Percentiles rank a stretch among this genome's conserved stretches.
Conservation (phyloP, 2,113 vertebrate genomes). For the Mus pahari region DNA sequence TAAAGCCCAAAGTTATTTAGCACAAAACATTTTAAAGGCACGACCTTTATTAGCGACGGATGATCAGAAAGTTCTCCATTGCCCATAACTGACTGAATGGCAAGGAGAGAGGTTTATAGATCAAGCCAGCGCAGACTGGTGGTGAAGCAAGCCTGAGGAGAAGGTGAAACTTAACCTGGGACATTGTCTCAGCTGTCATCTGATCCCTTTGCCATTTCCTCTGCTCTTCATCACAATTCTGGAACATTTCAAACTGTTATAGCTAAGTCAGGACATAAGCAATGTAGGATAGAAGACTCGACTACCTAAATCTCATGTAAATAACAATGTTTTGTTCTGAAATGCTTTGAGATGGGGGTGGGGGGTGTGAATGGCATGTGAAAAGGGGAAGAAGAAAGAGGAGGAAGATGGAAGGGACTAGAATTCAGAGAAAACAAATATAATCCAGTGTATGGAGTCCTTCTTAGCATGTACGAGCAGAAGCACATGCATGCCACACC, state of each 20-base stretch:
- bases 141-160: background rate
- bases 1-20: slow-evolving; percentile 76
- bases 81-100: slow-evolving; percentile 37
- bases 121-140: slow-evolving; percentile 59
- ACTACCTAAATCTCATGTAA: background rate
- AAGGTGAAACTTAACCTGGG: background rate
- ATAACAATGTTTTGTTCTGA: background rate
- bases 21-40: slow-evolving; percentile 54
- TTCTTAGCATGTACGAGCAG: too few species aligned
- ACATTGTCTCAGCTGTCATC: background rate
- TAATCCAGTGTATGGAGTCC: background rate
- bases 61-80: slow-evolving; percentile 70
- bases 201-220: slow-evolving; percentile 13
- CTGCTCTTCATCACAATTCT: background rate
- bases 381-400: background rate
- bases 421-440: slow-evolving; percentile 1
- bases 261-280: slow-evolving; percentile 19
- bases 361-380: background rate
- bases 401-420: background rate
- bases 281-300: background rate
- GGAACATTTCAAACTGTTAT: background rate
- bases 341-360: background rate
- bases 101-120: slow-evolving; percentile 63
- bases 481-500: background rate
- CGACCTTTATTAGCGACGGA: slow-evolving; percentile 56